Base-by-base conservation (phyloP, 2,888 invertebrate genomes). In the Hemicrepidius hirtus region DNA sequence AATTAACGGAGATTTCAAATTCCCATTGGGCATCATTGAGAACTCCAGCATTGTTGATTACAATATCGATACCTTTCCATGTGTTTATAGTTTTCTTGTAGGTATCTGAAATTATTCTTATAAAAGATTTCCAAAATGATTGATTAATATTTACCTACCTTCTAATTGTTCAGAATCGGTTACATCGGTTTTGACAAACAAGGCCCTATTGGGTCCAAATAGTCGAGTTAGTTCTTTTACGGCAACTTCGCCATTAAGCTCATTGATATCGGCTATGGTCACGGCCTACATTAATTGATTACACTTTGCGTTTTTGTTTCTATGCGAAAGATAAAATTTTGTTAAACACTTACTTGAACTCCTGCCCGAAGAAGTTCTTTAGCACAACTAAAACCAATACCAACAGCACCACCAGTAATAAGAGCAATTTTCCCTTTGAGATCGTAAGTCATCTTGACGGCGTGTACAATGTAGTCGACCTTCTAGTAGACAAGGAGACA, bases 131-230 rank as follows among this genome's bases (percentile, higher is more conserved):
- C 10, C 10, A 3, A 40, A 41, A 3, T 13, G n/a, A 13, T 13
- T 41, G 7, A 13, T 5, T 13, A 5, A 41, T 13, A 41, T n/a
- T 13, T 3, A 92, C 92, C 90, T 3, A 92, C 92, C 90, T 87
- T 93, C 92, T 81, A 92, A 92, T 81, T 92, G 92, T 18, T 91
- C 90, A 81, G 92, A 92, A 83, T 93, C 92, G 0, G 93, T 92
- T 75, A 93, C 93, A 81, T 94, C 93, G 78, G 92, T 92, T 75
- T 91, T 91, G 76, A 92, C 91, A 81, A 92, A 93, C 69, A 93
- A 85, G 0, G 92, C 91, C 76, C 89, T 91, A 80, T 92, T 92
- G 75, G 92, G 89, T 20, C 93, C 93, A 81, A 91, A 92, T 81
- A 91, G 90, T 20, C 89, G 87, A 12, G 89, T 88, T n/a, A 93